phyloP scores from a whole-genome alignment of 2,113 vertebrate genomes.

The Thunnus thynnus region DNA sequence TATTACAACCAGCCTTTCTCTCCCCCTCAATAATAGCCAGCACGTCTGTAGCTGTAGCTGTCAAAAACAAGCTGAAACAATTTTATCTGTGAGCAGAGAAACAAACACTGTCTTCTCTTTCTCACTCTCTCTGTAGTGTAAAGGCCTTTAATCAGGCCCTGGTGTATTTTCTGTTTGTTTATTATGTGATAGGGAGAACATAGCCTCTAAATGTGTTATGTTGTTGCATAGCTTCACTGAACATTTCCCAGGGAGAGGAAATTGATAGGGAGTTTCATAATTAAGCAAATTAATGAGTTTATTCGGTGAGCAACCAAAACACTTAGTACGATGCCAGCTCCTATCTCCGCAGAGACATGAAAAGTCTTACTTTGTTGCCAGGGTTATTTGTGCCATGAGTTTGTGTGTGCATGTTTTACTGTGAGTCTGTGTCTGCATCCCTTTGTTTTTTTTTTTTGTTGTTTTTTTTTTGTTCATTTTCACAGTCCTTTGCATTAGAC shows the following conservation, averaged over 20 bases:
- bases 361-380: constrained; percentile 74
- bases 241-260: constrained; percentile 68
- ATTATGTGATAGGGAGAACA: constrained; percentile 82
- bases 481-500: constrained; percentile 46
- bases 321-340: constrained; percentile 69
- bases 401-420: background rate
- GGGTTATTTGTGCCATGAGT: constrained; percentile 58
- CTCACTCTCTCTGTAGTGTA: constrained; percentile 67
- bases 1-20: constrained; percentile 74
- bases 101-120: constrained; percentile 70
- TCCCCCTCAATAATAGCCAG: constrained; percentile 67
- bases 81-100: constrained; percentile 80
- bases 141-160: constrained; percentile 84
- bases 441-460: constrained; percentile 42
- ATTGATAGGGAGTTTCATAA: constrained; percentile 86
- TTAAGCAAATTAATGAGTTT: constrained; percentile 88
- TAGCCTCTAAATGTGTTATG: constrained; percentile 79
- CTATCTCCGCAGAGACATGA: constrained; percentile 77
- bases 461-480: constrained; percentile 24
- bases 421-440: constrained; percentile 34
- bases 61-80: constrained; percentile 86
- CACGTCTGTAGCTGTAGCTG: constrained; percentile 79
- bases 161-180: constrained; percentile 86
- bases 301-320: constrained; percentile 81
- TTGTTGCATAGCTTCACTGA: constrained; percentile 71